phyloP scores from a whole-genome alignment of 2,888 invertebrate species.

The Synanthedon vespiformis region DNA sequence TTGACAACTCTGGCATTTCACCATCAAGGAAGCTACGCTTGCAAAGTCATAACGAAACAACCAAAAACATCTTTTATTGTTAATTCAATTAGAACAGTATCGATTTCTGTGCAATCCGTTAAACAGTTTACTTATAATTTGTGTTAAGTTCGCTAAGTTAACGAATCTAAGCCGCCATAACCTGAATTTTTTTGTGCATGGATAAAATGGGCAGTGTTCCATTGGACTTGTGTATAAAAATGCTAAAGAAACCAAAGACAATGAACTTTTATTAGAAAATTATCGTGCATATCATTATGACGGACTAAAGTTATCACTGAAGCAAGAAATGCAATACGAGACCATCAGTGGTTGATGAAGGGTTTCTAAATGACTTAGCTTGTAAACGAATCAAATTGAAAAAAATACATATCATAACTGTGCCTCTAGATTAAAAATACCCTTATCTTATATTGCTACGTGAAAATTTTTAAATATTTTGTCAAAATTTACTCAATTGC shows the following conservation, averaged over 20 bases:
- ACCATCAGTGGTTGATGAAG: too few relatives aligned
- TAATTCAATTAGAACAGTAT: background rate
- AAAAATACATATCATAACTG: constrained; percentile 60
- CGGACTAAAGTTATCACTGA: too few relatives aligned
- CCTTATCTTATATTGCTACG: constrained; percentile 6
- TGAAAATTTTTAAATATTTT: constrained; percentile 12
- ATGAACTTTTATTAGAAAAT: too few relatives aligned
- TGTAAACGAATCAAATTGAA: constrained; percentile 33
- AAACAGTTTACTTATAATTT: too few relatives aligned
- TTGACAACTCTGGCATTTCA: constrained; percentile 48
- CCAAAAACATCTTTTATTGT: constrained; percentile 23
- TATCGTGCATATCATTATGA: too few relatives aligned
- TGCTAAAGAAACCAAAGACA: too few relatives aligned
- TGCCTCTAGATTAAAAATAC: constrained; percentile 48
- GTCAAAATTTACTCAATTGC: constrained; percentile 8
- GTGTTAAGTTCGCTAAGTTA: too few relatives aligned
- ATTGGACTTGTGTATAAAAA: too few relatives aligned
- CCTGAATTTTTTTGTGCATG: constrained; percentile 3
- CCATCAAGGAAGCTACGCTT: constrained; percentile 35
- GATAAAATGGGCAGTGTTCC: too few relatives aligned
- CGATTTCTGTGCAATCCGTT: too few relatives aligned
- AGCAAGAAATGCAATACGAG: too few relatives aligned
- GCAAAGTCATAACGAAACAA: constrained; percentile 38
- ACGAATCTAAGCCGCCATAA: constrained; percentile 1
- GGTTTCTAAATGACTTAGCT: constrained; percentile 27